A percentile compares a stretch with the other conserved stretches of the same genome.
These are phyloP conservation scores for Luehdorfia chinensis DNA, from an alignment of 1,140 invertebrate genomes.

Conservation along the genomic window DNA sequence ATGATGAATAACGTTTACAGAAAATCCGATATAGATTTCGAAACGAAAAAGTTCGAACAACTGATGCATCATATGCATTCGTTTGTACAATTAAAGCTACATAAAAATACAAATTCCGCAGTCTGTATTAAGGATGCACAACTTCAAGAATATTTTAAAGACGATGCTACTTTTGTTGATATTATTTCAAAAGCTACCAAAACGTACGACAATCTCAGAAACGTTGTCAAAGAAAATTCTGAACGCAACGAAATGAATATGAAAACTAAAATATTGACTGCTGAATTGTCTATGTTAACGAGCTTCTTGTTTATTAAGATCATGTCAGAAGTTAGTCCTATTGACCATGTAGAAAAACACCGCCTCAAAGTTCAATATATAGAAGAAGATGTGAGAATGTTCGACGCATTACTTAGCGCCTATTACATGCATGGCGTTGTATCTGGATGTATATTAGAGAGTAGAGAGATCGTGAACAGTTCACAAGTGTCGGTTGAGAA, in stretches of 20 bases:
- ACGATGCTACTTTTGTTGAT: conserved; percentile 26
- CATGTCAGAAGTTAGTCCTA: conserved; percentile 62
- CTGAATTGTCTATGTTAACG: conserved; percentile 69
- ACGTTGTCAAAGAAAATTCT: background rate
- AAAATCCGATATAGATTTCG: conserved; percentile 48
- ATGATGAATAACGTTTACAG: conserved; percentile 47
- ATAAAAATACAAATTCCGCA: conserved; percentile 14
- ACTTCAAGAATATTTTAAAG: conserved; percentile 30
- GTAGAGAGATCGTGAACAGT: conserved; percentile 35
- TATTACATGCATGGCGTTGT: conserved; percentile 64
- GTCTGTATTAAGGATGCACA: conserved; percentile 10
- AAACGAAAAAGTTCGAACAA: conserved; percentile 50
- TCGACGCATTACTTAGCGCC: conserved; percentile 52
- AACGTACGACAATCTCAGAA: conserved; percentile 28
- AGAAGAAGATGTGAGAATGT: conserved; percentile 79
- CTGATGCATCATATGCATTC: conserved; percentile 36
- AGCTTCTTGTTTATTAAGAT: conserved; percentile 64
- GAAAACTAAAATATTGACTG: conserved; percentile 42
- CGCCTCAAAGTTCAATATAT: conserved; percentile 82
- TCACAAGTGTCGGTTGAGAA: conserved; percentile 33
- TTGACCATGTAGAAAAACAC: conserved; percentile 87
- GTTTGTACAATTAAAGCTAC: conserved; percentile 19
- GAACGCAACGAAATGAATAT: conserved; percentile 6
- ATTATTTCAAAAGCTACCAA: conserved; percentile 32
- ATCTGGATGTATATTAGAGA: conserved; percentile 46